Evolutionary conservation across 2,797 vertebrate species (phyloP).

Genomic region (Chrysocyon brachyurus): DNA sequence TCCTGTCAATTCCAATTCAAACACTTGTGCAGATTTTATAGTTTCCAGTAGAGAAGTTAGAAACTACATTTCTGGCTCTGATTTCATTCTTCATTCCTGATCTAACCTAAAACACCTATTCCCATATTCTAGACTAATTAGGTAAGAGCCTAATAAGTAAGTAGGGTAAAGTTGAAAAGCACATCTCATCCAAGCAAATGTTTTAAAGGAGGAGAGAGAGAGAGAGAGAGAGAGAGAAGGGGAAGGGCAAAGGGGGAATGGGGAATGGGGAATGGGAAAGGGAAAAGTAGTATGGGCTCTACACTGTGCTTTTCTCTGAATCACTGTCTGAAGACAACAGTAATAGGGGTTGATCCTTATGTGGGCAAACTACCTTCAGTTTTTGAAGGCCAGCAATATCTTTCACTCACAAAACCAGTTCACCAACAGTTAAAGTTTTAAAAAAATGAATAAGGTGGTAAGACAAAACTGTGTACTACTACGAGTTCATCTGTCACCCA

Average conservation of each 20-base stretch:
- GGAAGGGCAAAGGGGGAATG: not conserved
- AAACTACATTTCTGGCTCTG: conserved; percentile 65
- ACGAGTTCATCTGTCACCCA: not conserved
- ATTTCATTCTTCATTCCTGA: conserved; percentile 52
- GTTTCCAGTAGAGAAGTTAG: conserved; percentile 70
- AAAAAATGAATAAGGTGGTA: not conserved
- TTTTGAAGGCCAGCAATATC: not conserved
- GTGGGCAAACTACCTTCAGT: not conserved
- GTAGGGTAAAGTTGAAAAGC: conserved; percentile 10
- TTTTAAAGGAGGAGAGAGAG: not conserved
- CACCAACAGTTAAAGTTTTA: not conserved
- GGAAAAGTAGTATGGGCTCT: not conserved
- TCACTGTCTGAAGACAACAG: not conserved
- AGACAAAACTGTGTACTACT: not conserved
- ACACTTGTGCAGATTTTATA: conserved; percentile 66
- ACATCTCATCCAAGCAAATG: not conserved
- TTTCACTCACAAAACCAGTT: not conserved
- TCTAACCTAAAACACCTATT: conserved; percentile 64
- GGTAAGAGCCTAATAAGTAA: conserved; percentile 46
- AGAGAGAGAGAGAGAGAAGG: not conserved
- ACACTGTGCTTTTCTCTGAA: not conserved
- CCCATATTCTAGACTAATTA: conserved; percentile 43
- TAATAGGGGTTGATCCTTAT: not conserved
- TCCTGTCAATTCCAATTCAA: conserved; percentile 76
- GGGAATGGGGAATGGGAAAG: no score